Evolutionary conservation across 1,140 invertebrate species (phyloP).

Genomic region (Arctopsyche grandis): DNA sequence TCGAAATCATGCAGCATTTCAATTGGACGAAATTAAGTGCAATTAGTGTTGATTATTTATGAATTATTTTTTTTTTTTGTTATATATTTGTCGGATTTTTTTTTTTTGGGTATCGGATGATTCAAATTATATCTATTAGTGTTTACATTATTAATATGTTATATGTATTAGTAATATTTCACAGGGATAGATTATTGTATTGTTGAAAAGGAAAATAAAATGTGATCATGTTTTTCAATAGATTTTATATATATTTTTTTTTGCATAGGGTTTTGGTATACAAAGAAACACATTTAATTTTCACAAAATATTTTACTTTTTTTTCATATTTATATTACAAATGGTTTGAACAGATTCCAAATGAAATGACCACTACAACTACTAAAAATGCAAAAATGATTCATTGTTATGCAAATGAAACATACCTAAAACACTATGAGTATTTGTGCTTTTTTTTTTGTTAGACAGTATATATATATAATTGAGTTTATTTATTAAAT

Average conservation of each 20-base stretch:
- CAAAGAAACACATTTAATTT: constrained; percentile 1
- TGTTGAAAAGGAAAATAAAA: not conserved
- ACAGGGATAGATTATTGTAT: not conserved
- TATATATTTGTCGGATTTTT: no score
- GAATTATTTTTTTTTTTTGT: no score
- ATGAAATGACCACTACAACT: constrained; percentile 8
- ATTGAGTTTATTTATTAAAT: no score
- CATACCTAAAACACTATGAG: no score
- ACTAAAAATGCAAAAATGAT: not conserved
- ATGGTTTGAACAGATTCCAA: not conserved
- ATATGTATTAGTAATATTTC: not conserved
- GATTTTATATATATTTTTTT: not conserved
- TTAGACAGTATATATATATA: no score
- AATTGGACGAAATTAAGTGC: no score
- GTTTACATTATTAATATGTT: constrained; percentile 2
- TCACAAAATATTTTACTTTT: constrained; percentile 26
- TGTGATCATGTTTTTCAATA: not conserved
- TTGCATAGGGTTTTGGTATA: not conserved
- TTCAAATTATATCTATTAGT: constrained; percentile 18
- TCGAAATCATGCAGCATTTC: no score
- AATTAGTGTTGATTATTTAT: no score
- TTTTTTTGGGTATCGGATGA: not conserved
- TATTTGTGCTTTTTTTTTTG: no score
- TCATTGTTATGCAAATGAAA: no score
- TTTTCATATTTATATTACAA: not conserved